Conservation (phyloP, 2,113 vertebrate species). For the Bothrops jararaca region DNA sequence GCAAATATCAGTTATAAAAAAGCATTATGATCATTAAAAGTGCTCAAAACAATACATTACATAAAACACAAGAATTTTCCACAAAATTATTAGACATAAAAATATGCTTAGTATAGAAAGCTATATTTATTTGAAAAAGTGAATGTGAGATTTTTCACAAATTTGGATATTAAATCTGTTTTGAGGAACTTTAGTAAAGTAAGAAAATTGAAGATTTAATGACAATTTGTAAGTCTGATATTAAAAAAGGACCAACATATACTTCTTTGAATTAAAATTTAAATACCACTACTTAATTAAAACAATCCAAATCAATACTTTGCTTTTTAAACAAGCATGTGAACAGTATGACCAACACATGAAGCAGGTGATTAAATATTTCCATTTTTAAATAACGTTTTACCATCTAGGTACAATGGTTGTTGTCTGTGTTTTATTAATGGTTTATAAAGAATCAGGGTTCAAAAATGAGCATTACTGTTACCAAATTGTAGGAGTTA, state of each 20-base stretch:
- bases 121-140: slow-evolving; percentile 61
- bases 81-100: slow-evolving; percentile 67
- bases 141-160: slow-evolving; percentile 59
- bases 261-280: slow-evolving; percentile 16
- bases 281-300: slow-evolving; percentile 61
- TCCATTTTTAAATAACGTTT: slow-evolving; percentile 50
- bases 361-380: slow-evolving; percentile 48
- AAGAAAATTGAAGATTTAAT: slow-evolving; percentile 58
- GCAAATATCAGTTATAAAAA: slow-evolving; percentile 37
- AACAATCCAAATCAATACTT: slow-evolving; percentile 60
- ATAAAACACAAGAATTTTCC: slow-evolving; percentile 36
- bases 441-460: slow-evolving; percentile 62
- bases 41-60: slow-evolving; percentile 30
- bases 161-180: slow-evolving; percentile 60
- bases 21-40: slow-evolving; percentile 2
- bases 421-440: slow-evolving; percentile 58
- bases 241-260: slow-evolving; percentile 31
- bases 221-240: slow-evolving; percentile 49
- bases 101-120: slow-evolving; percentile 70
- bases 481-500: slow-evolving; percentile 68
- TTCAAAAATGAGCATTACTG: slow-evolving; percentile 67
- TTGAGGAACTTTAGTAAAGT: slow-evolving; percentile 49
- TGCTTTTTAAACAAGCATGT: slow-evolving; percentile 57
- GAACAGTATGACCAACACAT: slow-evolving; percentile 56
- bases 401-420: slow-evolving; percentile 71